Conservation (phyloP, 2,888 invertebrate genomes). For the Pristionchus maxplancki region DNA sequence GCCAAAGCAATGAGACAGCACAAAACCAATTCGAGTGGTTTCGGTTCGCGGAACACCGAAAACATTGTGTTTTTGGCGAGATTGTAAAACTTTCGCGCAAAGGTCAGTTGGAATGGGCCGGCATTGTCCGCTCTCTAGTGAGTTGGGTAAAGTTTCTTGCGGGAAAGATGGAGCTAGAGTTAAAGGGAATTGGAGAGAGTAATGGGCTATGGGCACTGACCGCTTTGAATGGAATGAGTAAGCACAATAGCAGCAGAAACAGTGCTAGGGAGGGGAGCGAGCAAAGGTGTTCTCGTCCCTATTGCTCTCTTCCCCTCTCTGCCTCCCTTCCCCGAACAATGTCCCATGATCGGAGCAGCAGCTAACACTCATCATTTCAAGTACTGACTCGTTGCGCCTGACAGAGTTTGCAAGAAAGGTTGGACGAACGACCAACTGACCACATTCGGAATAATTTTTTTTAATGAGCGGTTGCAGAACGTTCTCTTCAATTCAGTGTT, state of each 20-base stretch:
- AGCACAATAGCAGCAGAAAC: slow-evolving; percentile 11
- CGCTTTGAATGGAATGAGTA: background rate
- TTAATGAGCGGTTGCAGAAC: too few relatives aligned
- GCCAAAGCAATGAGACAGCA: background rate
- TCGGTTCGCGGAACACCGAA: background rate
- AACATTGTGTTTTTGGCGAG: background rate
- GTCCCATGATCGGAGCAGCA: background rate
- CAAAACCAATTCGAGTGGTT: background rate
- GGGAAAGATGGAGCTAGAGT: background rate
- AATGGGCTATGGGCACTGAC: too few relatives aligned
- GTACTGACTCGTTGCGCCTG: too few relatives aligned
- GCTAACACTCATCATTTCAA: too few relatives aligned
- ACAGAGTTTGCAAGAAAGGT: too few relatives aligned
- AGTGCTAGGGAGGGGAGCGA: background rate
- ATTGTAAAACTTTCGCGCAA: background rate
- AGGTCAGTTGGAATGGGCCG: background rate
- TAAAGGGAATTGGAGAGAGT: background rate
- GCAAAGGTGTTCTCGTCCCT: slow-evolving; percentile 12
- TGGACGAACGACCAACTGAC: too few relatives aligned
- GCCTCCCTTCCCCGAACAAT: background rate
- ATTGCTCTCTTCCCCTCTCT: background rate
- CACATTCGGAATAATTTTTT: too few relatives aligned
- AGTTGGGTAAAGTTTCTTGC: background rate
- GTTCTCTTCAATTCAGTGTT: too few relatives aligned
- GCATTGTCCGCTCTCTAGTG: background rate